Conservation (phyloP, 2,797 vertebrate genomes). For the Danio choprae region DNA sequence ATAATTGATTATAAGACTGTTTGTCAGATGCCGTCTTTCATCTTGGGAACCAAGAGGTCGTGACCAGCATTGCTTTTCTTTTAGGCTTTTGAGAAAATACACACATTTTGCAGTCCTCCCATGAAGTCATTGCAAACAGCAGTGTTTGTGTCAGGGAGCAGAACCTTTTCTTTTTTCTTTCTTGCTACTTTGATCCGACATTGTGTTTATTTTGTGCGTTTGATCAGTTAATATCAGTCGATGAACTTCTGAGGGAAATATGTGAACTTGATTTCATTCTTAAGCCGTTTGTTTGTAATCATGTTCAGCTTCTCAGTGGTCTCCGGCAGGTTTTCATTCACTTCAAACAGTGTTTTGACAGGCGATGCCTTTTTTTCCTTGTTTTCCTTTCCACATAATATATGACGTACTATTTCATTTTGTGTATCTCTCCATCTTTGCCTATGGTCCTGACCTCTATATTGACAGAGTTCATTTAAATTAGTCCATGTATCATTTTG, state of each 20-base stretch:
- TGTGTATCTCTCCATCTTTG: conserved; percentile 43
- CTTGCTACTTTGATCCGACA: not conserved
- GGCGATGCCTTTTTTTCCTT: not conserved
- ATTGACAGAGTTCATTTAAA: conserved; percentile 65
- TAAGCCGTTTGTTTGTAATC: conserved; percentile 3
- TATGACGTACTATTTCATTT: conserved; percentile 4
- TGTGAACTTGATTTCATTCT: not conserved
- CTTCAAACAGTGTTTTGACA: conserved; percentile 12
- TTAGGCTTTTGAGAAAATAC: not conserved
- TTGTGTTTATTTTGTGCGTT: conserved; percentile 9
- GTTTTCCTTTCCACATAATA: conserved; percentile 8
- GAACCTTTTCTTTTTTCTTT: no score
- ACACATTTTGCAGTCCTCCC: not conserved
- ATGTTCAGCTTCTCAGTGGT: not conserved
- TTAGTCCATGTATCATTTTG: conserved; percentile 82
- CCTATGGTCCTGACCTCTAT: conserved; percentile 42
- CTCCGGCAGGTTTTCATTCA: not conserved
- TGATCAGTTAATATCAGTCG: not conserved
- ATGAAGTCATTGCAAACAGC: not conserved
- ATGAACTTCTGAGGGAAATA: not conserved
- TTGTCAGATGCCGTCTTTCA: not conserved
- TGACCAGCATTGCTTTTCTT: conserved; percentile 1
- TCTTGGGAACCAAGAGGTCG: not conserved
- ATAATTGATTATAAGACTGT: not conserved
- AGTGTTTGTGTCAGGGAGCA: not conserved